Conservation (phyloP, 1,140 invertebrate species). For the Octopus sinensis region DNA sequence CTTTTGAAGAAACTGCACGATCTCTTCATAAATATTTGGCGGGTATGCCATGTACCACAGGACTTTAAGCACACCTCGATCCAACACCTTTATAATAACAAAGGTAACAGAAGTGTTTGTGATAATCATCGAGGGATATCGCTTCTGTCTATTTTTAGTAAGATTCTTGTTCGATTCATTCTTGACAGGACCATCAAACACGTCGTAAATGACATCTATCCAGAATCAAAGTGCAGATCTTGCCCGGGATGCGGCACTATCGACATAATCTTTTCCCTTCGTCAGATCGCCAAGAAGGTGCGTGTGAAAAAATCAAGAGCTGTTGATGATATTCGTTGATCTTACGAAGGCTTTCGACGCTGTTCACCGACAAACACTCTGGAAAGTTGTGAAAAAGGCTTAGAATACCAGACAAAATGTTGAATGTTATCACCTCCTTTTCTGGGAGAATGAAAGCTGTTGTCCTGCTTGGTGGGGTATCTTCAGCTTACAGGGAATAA, state of each 20-base stretch:
- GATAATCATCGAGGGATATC: conserved; percentile 28
- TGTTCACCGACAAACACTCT: neutral
- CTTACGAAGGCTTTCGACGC: neutral
- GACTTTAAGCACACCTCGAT: conserved; percentile 27
- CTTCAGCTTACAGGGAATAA: no score
- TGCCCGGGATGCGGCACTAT: conserved; percentile 15
- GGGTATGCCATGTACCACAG: conserved; percentile 12
- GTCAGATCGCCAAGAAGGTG: conserved; percentile 28
- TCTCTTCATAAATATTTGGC: conserved; percentile 9
- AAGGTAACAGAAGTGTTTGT: conserved; percentile 19
- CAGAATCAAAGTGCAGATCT: conserved; percentile 28
- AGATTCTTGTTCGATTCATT: conserved; percentile 26
- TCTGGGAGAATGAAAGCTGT: neutral
- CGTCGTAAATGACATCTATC: conserved; percentile 20
- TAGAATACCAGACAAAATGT: neutral
- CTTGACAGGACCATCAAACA: conserved; percentile 23
- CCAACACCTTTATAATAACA: conserved; percentile 23
- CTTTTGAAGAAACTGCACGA: neutral
- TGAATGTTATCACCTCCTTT: neutral
- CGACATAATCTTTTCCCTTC: conserved; percentile 28
- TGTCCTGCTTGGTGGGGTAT: neutral
- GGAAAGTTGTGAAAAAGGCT: neutral
- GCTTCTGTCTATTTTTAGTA: conserved; percentile 24
- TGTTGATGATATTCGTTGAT: neutral
- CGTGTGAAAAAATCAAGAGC: neutral